Evolutionary conservation across 2,113 vertebrate species (phyloP), one percentile per base, ranked within the genome.

Genomic region (Melanerpes formicivorus): DNA sequence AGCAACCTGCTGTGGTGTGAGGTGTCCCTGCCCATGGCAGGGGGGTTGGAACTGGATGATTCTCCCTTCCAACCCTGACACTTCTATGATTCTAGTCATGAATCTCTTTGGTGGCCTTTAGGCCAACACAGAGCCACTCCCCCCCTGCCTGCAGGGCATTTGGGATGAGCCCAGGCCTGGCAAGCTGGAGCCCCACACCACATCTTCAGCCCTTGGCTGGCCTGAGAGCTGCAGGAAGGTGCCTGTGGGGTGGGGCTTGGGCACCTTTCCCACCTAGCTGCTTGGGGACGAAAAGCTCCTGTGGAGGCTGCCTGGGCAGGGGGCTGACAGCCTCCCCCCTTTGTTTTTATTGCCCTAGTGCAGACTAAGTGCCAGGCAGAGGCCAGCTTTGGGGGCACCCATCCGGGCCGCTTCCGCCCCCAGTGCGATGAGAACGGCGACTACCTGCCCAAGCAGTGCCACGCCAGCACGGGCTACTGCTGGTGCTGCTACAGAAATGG

Each of bases 401-500:
- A 67, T 58, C 97, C 96, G 2, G 98, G 99, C 6, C 55, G 0
- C 26, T 99, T 94, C 97, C 94, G 13, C 80, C 99, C 99, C 2
- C 91, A 96, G 93, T 99, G 99, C 9, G 99, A 99, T 25, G 94
- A 97, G 94, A 96, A 97, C 5, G 99, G 99, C 14, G 95, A 97
- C 96, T 99, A 98, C 97, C 42, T 80, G 92, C 96, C 98, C 69
- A 97, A 97, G 92, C 99, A 99, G 97, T 99, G 99, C 98, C 96
- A 96, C 90, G 65, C 84, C 55, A 64, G 97, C 92, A 98, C 96
- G 0, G 97, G 98, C 59, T 98, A 80, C 93, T 99, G 99, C 98
- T 99, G 99, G 99, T 99, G 99, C 66, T 98, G 97, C 97, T 98
- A 99, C 93, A 94, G 96, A 93, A 96, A 97, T 4, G 99, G 99